A percentile compares a stretch with the other conserved stretches of the same genome.
These are phyloP conservation scores for Silvanus unidentatus DNA, from an alignment of 2,888 invertebrate genomes.

Conservation along the genomic window DNA sequence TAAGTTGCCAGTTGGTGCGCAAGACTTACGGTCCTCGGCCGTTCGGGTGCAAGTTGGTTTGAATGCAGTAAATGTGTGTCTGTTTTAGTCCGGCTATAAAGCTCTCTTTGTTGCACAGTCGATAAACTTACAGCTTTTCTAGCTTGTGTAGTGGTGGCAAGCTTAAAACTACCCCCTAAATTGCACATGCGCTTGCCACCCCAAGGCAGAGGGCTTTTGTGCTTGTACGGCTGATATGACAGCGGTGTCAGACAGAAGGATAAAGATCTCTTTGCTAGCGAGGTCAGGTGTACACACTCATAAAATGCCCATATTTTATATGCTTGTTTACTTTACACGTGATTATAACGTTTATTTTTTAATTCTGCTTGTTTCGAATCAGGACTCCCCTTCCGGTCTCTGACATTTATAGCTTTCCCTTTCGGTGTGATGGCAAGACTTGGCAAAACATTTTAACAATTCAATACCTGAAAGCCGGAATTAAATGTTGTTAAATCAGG, in stretches of 20 bases:
- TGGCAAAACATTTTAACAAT: no score
- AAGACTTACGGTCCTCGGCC: conserved; percentile 11
- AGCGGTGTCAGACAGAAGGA: conserved; percentile 5
- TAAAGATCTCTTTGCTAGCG: conserved; percentile 4
- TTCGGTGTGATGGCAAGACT: no score
- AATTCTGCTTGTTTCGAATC: no score
- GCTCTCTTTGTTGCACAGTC: conserved; percentile 24
- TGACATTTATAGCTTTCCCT: no score
- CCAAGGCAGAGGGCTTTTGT: conserved; percentile 3
- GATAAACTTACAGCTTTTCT: conserved; percentile 18
- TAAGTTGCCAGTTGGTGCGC: conserved; percentile 11
- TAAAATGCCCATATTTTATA: conserved; percentile 1
- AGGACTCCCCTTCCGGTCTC: no score
- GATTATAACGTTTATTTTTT: no score
- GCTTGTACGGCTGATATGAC: conserved; percentile 2
- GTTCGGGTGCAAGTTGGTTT: conserved; percentile 14
- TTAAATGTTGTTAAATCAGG: no score
- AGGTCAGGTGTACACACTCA: conserved; percentile 3
- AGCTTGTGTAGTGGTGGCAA: background rate
- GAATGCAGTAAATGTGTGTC: conserved; percentile 21
- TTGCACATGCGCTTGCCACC: background rate
- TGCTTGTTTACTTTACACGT: no score
- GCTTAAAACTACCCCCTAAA: background rate
- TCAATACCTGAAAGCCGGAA: no score
- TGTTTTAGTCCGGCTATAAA: conserved; percentile 16